A percentile compares a stretch with the other conserved stretches of the same genome.
phyloP scores from a whole-genome alignment of 2,797 vertebrate species.

The Aldrovandia affinis region DNA sequence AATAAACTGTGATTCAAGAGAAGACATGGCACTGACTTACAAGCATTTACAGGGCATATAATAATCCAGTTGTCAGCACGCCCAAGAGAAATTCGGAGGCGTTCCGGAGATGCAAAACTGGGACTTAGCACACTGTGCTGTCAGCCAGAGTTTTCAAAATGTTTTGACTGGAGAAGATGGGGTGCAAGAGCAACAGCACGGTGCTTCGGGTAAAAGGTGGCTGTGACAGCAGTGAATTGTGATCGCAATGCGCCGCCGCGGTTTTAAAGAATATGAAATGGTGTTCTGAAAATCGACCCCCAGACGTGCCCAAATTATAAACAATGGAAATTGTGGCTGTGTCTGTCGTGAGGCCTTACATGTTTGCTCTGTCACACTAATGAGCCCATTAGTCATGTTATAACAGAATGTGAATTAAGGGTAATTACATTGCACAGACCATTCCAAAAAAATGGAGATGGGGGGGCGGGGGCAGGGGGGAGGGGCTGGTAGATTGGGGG shows the following conservation, averaged over 20 bases:
- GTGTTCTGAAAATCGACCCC: neutral
- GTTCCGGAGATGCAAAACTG: neutral
- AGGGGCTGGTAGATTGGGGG: neutral
- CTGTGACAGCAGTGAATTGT: neutral
- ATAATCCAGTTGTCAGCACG: neutral
- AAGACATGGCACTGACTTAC: neutral
- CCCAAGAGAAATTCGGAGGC: neutral
- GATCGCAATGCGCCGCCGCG: neutral
- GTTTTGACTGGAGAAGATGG: constrained; percentile 18
- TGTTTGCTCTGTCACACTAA: constrained; percentile 54
- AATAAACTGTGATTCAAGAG: too few relatives aligned
- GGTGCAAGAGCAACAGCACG: neutral
- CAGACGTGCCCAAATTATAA: constrained; percentile 34
- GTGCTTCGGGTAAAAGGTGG: neutral
- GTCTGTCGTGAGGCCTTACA: constrained; percentile 50
- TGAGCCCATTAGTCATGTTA: constrained; percentile 62
- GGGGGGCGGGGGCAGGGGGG: neutral
- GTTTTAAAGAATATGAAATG: constrained; percentile 9
- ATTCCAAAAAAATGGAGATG: neutral
- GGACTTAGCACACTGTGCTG: neutral
- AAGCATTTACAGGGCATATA: neutral
- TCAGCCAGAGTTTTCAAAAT: neutral
- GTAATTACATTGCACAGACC: constrained; percentile 52
- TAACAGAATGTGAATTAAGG: constrained; percentile 60
- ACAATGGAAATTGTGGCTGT: constrained; percentile 45